Evolutionary conservation across 2,113 vertebrate species (phyloP), one percentile per base, ranked within the genome.

Genomic region (Nyctibius bracteatus): DNA sequence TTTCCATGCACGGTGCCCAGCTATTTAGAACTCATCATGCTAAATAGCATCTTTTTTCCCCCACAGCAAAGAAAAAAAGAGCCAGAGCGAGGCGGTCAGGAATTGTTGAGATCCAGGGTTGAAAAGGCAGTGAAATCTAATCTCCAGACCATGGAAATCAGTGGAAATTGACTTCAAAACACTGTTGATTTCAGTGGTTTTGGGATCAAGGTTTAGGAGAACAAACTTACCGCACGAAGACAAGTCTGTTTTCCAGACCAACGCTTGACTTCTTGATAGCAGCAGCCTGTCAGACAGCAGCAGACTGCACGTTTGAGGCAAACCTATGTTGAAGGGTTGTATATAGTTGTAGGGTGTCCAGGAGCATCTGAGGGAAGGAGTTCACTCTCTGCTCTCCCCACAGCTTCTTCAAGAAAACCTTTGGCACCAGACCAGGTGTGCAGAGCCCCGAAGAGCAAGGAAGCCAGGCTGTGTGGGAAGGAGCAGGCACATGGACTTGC

Each of bases 91-190:
- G 47, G 77, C 18, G 8, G 51, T 25, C 43, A 41, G 79, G 85
- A 91, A 88, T 8, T 66, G 35, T 7, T 77, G 58, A 72, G 78
- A 93, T 71, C 66, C 54, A 35, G 13, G 39, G 25, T 9, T 94
- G 77, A 86, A 94, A 90, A 87, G 30, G 31, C 78, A 91, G 85
- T 33, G 85, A 92, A 96, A 96, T 85, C 66, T 80, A 68, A 93
- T 86, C 74, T 91, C 44, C 33, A 80, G 62, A 81, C 66, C 49
- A 62, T 49, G 52, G 70, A 95, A 96, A 75, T 94, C 35, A 81
- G 43, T 89, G 86, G 61, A 79, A 94, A 74, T 28, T 43, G 5
- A 62, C 81, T 89, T 96, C 41, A 94, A 90, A 94, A 89, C 15
- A 27, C 41, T 33, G 28, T 18, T 96, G 78, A 94, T 89, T 82